phyloP scores from a whole-genome alignment of 1,140 invertebrate species.

The Steinernema feltiae region DNA sequence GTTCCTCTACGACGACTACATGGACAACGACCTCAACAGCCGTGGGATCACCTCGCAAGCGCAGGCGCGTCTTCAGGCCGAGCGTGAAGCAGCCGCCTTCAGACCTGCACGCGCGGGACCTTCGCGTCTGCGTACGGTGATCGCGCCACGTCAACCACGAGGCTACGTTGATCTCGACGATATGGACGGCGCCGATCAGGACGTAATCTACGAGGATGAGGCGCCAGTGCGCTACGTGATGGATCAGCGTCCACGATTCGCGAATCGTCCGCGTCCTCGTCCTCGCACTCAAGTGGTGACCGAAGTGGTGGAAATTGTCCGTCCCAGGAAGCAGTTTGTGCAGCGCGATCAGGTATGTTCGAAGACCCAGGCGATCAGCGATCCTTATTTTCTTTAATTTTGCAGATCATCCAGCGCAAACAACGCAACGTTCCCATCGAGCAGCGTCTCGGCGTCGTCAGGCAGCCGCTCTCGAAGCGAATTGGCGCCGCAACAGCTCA shows the following conservation, averaged over 20 bases:
- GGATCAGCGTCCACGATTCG: background rate
- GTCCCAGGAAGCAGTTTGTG: background rate
- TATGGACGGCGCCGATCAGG: background rate
- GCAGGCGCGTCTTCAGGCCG: background rate
- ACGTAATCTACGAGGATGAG: background rate
- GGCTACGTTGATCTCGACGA: background rate
- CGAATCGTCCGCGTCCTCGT: background rate
- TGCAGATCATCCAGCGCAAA: background rate
- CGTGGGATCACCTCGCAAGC: background rate
- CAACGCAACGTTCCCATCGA: background rate
- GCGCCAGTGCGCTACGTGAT: background rate
- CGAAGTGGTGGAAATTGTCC: background rate
- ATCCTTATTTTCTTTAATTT: background rate
- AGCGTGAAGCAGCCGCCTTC: background rate
- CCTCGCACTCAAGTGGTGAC: background rate
- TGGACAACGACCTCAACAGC: constrained; percentile 6
- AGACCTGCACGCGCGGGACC: background rate
- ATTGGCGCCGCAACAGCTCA: background rate
- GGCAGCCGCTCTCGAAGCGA: background rate
- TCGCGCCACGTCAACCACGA: background rate
- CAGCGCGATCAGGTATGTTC: background rate
- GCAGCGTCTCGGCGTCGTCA: constrained; percentile 2
- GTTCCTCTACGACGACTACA: constrained; percentile 13
- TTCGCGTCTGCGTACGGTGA: background rate
- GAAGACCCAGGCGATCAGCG: background rate